Conservation (phyloP, 2,888 invertebrate genomes). For the Caenorhabditis becei region DNA sequence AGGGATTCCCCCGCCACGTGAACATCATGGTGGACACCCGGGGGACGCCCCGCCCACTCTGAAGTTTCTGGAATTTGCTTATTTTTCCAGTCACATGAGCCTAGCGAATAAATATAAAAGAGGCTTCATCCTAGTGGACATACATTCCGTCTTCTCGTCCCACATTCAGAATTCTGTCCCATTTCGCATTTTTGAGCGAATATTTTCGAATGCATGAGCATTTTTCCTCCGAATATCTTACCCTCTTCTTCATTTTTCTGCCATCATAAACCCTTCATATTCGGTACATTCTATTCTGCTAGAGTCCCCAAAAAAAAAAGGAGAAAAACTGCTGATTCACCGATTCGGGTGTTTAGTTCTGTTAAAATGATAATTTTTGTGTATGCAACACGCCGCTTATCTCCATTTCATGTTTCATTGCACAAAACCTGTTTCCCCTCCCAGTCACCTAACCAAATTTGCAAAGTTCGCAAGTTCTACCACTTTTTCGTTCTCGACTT, state of each 20-base stretch:
- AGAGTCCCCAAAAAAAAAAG: neutral
- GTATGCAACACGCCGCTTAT: neutral
- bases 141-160: neutral
- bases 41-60: neutral
- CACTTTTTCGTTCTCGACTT: conserved; percentile 6
- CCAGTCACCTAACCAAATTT: neutral
- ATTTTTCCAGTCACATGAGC: conserved; percentile 7
- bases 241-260: neutral
- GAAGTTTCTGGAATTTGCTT: conserved; percentile 3
- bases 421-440: neutral
- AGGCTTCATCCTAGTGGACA: neutral
- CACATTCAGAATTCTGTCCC: neutral
- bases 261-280: no score
- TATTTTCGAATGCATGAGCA: conserved; percentile 12
- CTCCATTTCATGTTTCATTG: neutral
- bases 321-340: conserved; percentile 1
- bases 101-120: neutral
- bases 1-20: conserved; percentile 26
- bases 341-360: neutral
- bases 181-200: conserved; percentile 12
- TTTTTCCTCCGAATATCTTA: neutral
- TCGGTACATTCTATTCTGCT: no score
- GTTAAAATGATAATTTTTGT: conserved; percentile 1
- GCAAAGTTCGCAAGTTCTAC: neutral
- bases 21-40: neutral